Evolutionary conservation across 1,140 invertebrate genomes (phyloP).

Genomic region (Sitophilus oryzae): DNA sequence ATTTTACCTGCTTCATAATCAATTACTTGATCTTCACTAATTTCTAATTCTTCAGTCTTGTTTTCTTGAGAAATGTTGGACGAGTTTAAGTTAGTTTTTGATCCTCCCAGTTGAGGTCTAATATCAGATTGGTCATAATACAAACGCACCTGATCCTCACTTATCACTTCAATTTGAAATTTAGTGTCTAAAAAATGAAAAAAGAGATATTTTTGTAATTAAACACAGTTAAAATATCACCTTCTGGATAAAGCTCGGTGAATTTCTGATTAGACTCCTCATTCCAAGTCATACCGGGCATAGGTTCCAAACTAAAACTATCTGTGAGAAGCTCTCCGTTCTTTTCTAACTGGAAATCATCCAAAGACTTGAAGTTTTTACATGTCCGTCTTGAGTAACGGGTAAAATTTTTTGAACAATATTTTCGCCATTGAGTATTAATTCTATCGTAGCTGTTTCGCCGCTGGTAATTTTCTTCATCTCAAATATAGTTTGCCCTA

Average conservation of each 20-base stretch:
- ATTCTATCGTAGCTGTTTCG: slow-evolving; percentile 58
- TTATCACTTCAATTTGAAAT: slow-evolving; percentile 35
- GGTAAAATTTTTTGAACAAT: slow-evolving; percentile 52
- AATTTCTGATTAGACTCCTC: slow-evolving; percentile 56
- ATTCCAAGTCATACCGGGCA: slow-evolving; percentile 54
- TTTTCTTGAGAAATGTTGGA: slow-evolving; percentile 9
- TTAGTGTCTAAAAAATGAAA: slow-evolving; percentile 24
- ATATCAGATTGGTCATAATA: slow-evolving; percentile 35
- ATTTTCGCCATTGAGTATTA: slow-evolving; percentile 55
- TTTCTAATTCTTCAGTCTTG: slow-evolving; percentile 3
- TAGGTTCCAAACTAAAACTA: slow-evolving; percentile 54
- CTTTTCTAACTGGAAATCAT: slow-evolving; percentile 37
- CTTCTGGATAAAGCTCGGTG: slow-evolving; percentile 52
- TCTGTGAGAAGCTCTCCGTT: slow-evolving; percentile 51
- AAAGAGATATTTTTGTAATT: slow-evolving; percentile 2
- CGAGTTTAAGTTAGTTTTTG: slow-evolving; percentile 18
- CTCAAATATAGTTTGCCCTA: slow-evolving; percentile 56
- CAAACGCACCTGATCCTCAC: slow-evolving; percentile 28
- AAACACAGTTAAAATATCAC: slow-evolving; percentile 44
- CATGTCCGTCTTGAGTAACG: slow-evolving; percentile 36
- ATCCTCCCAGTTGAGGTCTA: slow-evolving; percentile 25
- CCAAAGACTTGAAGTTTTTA: slow-evolving; percentile 38
- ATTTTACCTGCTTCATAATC: slow-evolving; percentile 10
- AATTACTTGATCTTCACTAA: slow-evolving; percentile 13
- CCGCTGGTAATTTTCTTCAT: slow-evolving; percentile 57